Evolutionary conservation across 2,113 vertebrate species (phyloP).

Genomic region (Pluvianellus socialis): DNA sequence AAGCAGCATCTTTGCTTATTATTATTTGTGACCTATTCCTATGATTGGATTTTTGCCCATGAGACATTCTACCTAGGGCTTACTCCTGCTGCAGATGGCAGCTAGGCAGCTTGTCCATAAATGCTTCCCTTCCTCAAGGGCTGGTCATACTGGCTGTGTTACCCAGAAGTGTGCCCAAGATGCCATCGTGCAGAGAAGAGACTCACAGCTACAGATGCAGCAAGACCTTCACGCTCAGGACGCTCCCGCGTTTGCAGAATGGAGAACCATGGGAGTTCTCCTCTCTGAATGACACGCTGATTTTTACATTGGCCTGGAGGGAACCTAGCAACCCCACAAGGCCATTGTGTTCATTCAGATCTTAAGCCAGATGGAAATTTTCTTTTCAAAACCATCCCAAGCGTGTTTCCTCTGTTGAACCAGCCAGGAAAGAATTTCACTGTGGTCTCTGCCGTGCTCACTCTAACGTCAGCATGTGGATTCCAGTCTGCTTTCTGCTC

Average conservation of each 20-base stretch:
- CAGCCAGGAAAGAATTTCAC: not conserved
- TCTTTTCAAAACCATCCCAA: not conserved
- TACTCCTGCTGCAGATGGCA: not conserved
- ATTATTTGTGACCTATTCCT: not conserved
- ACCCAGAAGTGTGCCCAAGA: not conserved
- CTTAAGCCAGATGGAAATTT: constrained; percentile 9
- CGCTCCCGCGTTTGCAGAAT: fast-evolving
- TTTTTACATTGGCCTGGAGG: not conserved
- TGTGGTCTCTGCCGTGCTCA: not conserved
- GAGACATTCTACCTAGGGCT: not conserved
- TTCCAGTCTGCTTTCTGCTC: not conserved
- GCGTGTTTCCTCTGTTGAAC: not conserved
- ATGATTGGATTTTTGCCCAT: not conserved
- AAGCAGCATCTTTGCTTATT: not conserved
- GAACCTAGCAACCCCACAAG: constrained; percentile 21
- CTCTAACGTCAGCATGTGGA: not conserved
- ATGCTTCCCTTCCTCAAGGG: not conserved
- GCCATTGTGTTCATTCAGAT: not conserved
- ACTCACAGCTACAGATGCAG: not conserved
- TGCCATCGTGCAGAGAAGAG: not conserved
- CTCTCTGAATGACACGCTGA: not conserved
- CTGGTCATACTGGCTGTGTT: not conserved
- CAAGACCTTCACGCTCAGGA: not conserved
- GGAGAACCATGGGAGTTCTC: not conserved
- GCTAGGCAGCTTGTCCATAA: not conserved